A percentile compares a stretch with the other conserved stretches of the same genome.
Conservation (phyloP, 2,797 vertebrate species). For the Petrocephalus sullivani region DNA sequence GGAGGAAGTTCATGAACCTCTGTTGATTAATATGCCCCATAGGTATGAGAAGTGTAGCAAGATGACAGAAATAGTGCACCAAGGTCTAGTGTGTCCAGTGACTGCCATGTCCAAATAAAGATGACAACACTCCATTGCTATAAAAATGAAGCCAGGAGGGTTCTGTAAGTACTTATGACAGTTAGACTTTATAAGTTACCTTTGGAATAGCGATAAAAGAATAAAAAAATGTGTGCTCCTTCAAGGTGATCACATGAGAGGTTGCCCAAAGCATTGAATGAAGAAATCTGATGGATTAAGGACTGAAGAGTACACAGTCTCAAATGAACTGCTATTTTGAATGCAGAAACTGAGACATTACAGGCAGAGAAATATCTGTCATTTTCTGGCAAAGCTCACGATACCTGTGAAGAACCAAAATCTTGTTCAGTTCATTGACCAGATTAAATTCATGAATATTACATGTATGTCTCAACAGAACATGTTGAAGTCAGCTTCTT, state of each 20-base stretch:
- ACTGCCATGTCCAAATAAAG: background rate
- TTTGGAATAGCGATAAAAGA: background rate
- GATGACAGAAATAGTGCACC: background rate
- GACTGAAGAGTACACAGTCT: background rate
- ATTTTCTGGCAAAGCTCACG: background rate
- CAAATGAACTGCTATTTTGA: background rate
- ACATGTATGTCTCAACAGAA: background rate
- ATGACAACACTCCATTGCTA: background rate
- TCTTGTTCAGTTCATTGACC: background rate
- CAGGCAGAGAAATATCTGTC: background rate
- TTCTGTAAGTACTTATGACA: background rate
- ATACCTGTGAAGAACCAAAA: background rate
- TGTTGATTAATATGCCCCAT: background rate
- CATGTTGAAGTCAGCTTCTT: background rate
- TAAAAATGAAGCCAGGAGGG: background rate
- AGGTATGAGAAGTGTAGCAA: background rate
- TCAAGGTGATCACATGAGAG: background rate
- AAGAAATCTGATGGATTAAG: slow-evolving; percentile 1
- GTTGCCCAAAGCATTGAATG: background rate
- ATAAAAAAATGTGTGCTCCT: background rate
- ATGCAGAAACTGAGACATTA: background rate
- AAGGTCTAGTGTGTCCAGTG: background rate
- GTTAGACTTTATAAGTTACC: background rate
- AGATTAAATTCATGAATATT: background rate
- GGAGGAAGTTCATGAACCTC: background rate